Percentiles rank a stretch among this genome's conserved stretches.
These are phyloP conservation scores for Bugulina stolonifera DNA, from an alignment of 2,888 invertebrate genomes.

Conservation along the genomic window DNA sequence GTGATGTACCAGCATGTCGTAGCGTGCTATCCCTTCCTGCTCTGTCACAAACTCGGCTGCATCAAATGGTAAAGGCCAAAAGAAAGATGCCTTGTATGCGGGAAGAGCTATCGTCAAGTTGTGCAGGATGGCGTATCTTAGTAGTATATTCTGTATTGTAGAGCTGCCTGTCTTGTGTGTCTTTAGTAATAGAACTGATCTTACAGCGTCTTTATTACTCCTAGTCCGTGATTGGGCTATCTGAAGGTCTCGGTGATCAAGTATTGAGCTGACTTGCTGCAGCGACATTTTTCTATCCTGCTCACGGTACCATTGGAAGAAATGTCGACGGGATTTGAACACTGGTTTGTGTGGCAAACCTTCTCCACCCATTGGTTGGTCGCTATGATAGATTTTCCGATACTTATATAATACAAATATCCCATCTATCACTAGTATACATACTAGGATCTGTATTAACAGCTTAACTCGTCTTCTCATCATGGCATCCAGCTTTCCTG, in stretches of 20 bases:
- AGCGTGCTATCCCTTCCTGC: conserved; percentile 1
- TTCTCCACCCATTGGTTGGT: not conserved
- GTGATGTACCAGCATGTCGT: conserved; percentile 26
- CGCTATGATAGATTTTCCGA: not conserved
- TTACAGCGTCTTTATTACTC: not conserved
- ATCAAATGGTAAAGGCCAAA: conserved; percentile 2
- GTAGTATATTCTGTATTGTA: conserved; percentile 29
- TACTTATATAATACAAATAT: not conserved
- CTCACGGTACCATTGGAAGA: not conserved
- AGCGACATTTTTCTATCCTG: not conserved
- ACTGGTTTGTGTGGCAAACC: not conserved
- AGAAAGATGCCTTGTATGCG: conserved; percentile 19
- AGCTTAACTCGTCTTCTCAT: not conserved
- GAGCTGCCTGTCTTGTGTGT: conserved; percentile 31
- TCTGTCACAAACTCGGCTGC: not conserved
- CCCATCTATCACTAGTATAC: not conserved
- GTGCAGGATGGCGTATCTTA: conserved; percentile 27
- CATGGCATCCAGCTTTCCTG: no score
- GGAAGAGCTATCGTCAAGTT: conserved; percentile 28
- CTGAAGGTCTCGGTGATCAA: not conserved
- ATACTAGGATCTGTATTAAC: not conserved
- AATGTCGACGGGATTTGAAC: not conserved
- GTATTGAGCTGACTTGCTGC: not conserved
- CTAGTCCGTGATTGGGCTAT: not conserved
- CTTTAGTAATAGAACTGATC: conserved; percentile 29